Base-by-base conservation (phyloP, 2,888 invertebrate genomes). In the Punctoribates punctum region DNA sequence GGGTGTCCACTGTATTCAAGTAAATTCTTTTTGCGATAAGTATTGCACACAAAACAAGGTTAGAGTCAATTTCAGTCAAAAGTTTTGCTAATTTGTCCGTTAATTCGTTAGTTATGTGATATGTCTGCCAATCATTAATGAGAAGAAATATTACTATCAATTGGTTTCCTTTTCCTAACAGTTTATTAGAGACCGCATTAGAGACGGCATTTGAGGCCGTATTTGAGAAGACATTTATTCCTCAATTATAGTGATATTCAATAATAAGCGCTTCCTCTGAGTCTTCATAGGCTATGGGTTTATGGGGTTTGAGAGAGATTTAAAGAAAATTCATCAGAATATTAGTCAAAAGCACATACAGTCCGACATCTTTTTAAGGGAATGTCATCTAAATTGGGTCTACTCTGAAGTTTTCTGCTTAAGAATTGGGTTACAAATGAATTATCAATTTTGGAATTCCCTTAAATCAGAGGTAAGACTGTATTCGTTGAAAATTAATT, bases 221-320 rank as follows among this genome's bases (percentile, higher is more conserved):
- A 42, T 42, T 42, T 9, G 11, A 9, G 42, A 13, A 48, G 17
- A 48, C 46, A 48, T 2, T 48, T 48, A 2, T 20, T 9, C 9
- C 57, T 60, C 60, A 60, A 27, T 60, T 60, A 17, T 60, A 60
- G 17, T 60, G 60, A 27, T 60, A 60, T 60, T 60, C 60, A 60
- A 60, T 60, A 29, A 60, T 60, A 60, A 60, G 60, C 60, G 60
- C 60, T 60, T 60, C 60, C 11, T 60, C 60, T 60, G 60, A 60
- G 60, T 60, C 60, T 60, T 60, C 60, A 60, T 60, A 60, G 27
- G 4, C 60, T 60, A 60, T 60, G 25, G 25, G 60, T 27, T 60
- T 60, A 27, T 11, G 13, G 60, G 60, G 5, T 60, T 60, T 9
- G 20, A 5, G 57, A n/a, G 23, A n/a, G 57, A 17, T 48, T 48